Base-by-base conservation (phyloP, 1,140 invertebrate species). In the Ditylenchus dipsaci region DNA sequence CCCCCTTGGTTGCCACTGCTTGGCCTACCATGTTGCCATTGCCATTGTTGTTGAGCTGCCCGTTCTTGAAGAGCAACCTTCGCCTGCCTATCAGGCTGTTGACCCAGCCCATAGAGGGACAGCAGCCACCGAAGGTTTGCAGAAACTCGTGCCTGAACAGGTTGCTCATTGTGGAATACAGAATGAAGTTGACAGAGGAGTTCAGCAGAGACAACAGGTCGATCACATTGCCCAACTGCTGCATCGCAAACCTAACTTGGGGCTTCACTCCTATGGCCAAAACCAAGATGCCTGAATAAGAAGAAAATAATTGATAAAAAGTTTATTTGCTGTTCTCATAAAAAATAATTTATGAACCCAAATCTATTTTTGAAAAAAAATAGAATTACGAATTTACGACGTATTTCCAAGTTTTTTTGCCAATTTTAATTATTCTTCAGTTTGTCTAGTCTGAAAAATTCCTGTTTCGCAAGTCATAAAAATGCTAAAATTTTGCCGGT, bases 151-250 rank as follows among this genome's bases (percentile, higher is more conserved):
- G 64, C 13, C 75, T 73, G 9, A 76, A 76, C 26, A 78, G 21
- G n/a, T 78, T 69, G 11, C 72, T 76, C 86, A 86, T 86, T 19
- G 84, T 84, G 61, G 85, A 84, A 73, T 86, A 86, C 23, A 86
- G 82, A 47, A 86, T 83, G 75, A 86, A 86, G 73, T 86, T 86
- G 42, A 86, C 81, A 19, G 73, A 75, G 29, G 70, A 75, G 59
- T 75, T 75, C 15, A 75, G 72, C 81, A 85, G 79, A 1, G 71
- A 74, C 47, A 75, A 49, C 49, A 86, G 78, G 73, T 86, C 86
- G 76, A 86, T 81, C 1, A 86, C 65, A 71, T 85, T 84, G 11
- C 84, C 84, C n/a, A 86, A 78, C 57, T 83, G 78, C 7, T 38
- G 45, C 73, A 79, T 76, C 38, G 74, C 75, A 17, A 77, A 75